Evolutionary conservation across 2,113 vertebrate genomes (phyloP), one percentile per base, ranked within the genome.

Genomic region (Malurus melanocephalus): DNA sequence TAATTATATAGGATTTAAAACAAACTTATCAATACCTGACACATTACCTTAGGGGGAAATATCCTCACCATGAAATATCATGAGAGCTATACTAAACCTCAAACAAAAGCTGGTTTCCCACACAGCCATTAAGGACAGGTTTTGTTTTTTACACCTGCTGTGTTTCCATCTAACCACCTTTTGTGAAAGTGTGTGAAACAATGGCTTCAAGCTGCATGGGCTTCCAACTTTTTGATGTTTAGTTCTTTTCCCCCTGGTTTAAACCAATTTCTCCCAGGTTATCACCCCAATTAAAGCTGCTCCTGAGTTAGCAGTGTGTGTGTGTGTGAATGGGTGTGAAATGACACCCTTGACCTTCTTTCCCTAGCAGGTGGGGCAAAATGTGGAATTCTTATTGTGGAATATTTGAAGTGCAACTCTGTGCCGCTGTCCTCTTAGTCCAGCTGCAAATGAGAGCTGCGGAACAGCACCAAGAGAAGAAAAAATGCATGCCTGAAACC

Each of bases 1-100:
- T 93, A 94, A 92, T 93, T 94, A 92, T 40, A 81, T 43, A 59
- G 81, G 92, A 92, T 43, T 90, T 87, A 87, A 92, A 94, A 78
- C 65, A 88, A 89, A 93, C 88, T 86, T 95, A 94, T 90, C 90
- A 73, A 94, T 93, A 93, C 24, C 53, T 82, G 66, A 89, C 88
- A 92, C 22, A 35, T 60, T 93, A 94, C 60, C 56, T 94, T 61
- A 71, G 72, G 78, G 82, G 80, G 19, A 89, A 90, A 82, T 78
- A 92, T 51, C 40, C 51, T 89, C 57, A 81, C 40, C 11, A 52
- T 59, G 80, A 81, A 90, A 75, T 23, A 95, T 77, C 68, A 35
- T 72, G 78, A 61, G 35, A 84, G 42, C 60, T 81, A 19, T 68
- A 72, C 26, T 82, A 77, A 92, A 77, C 40, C 66, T 85, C 75